Evolutionary conservation across 2,113 vertebrate species (phyloP).

Genomic region (Chlorodrepanis virens): DNA sequence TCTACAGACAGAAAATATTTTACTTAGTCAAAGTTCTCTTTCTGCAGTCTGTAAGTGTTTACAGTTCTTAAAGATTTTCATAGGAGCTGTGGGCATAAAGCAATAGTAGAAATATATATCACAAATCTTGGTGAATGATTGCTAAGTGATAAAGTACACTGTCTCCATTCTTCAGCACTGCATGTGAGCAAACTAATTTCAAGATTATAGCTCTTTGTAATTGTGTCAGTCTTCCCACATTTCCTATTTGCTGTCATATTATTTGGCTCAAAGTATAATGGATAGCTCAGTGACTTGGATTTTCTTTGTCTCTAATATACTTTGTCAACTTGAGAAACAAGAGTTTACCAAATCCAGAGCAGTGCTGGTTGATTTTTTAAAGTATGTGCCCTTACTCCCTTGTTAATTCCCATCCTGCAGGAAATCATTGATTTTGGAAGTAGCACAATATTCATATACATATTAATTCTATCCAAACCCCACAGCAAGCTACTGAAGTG

Average conservation of each 20-base stretch:
- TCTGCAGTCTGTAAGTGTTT: not conserved
- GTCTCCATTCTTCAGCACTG: not conserved
- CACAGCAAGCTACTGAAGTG: not conserved
- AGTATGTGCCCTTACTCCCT: not conserved
- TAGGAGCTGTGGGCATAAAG: not conserved
- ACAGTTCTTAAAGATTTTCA: not conserved
- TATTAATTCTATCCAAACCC: not conserved
- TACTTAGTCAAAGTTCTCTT: not conserved
- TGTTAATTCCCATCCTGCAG: not conserved
- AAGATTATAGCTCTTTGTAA: not conserved
- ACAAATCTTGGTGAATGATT: not conserved
- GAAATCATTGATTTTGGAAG: not conserved
- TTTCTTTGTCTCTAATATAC: not conserved
- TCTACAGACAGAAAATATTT: not conserved
- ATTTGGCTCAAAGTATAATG: not conserved
- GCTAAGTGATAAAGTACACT: not conserved
- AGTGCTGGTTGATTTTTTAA: not conserved
- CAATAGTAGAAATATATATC: not conserved
- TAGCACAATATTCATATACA: not conserved
- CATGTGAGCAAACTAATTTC: not conserved
- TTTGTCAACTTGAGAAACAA: not conserved
- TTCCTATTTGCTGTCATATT: not conserved
- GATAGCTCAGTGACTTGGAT: not conserved
- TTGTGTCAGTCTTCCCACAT: not conserved
- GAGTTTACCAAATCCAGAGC: not conserved